Percentiles rank a stretch among this genome's conserved stretches.
These are phyloP conservation scores for Tragelaphus scriptus DNA, from an alignment of 2,113 vertebrate genomes.

Conservation along the genomic window DNA sequence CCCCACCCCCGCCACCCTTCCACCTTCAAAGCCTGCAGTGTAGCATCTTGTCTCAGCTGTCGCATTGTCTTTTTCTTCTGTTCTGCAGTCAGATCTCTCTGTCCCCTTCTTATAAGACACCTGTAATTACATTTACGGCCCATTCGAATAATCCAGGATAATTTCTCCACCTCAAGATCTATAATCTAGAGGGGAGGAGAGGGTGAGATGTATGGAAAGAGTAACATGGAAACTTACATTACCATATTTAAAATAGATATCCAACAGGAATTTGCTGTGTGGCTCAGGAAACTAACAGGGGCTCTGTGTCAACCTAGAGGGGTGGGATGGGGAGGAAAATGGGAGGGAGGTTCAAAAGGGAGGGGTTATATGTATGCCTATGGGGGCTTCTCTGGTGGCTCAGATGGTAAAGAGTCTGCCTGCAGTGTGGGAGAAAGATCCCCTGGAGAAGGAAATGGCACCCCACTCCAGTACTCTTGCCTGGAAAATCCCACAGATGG, in stretches of 20 bases:
- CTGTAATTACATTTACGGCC: neutral
- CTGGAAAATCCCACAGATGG: neutral
- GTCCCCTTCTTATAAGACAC: neutral
- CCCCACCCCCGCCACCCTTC: neutral
- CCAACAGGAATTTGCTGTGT: neutral
- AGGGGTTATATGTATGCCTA: neutral
- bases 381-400: neutral
- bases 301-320: neutral
- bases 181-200: neutral
- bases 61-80: neutral
- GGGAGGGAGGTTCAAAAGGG: neutral
- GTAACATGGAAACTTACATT: neutral
- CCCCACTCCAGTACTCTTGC: neutral
- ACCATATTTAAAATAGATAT: neutral
- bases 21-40: neutral
- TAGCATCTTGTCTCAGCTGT: neutral
- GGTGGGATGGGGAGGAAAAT: neutral
- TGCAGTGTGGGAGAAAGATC: neutral
- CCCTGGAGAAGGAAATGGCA: neutral
- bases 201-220: neutral
- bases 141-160: neutral
- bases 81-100: neutral
- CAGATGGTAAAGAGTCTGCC: neutral
- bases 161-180: neutral
- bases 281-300: neutral